These are phyloP conservation scores for Eupeodes luniger DNA, from an alignment of 2,888 invertebrate species.

Conservation along the genomic window DNA sequence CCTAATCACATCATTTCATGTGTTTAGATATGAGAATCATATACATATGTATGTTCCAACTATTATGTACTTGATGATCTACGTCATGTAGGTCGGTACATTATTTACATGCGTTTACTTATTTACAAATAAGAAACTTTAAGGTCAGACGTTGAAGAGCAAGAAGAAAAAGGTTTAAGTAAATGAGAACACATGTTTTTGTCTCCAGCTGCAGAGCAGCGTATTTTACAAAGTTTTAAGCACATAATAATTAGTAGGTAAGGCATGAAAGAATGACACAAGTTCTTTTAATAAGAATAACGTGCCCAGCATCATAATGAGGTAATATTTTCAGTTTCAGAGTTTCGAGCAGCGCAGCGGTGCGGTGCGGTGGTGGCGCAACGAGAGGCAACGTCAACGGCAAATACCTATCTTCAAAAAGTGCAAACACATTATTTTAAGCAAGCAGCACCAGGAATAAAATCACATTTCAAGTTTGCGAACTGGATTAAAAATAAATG, in stretches of 20 bases:
- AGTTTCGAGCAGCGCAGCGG: not conserved
- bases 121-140: constrained; percentile 5
- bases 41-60: not conserved
- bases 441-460: constrained; percentile 55
- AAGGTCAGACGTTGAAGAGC: constrained; percentile 11
- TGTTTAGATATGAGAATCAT: not conserved
- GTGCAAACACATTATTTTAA: constrained; percentile 61
- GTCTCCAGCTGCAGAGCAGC: not conserved
- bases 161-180: not conserved
- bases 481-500: constrained; percentile 72
- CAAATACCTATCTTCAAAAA: constrained; percentile 54
- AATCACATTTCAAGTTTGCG: constrained; percentile 65
- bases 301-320: constrained; percentile 71
- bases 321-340: constrained; percentile 40
- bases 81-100: not conserved
- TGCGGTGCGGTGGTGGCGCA: not conserved
- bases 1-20: constrained; percentile 6
- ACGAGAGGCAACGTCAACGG: constrained; percentile 4
- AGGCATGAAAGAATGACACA: constrained; percentile 56
- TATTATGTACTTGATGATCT: not conserved
- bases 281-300: constrained; percentile 48
- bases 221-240: constrained; percentile 46
- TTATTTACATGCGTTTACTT: not conserved
- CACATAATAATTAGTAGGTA: constrained; percentile 65
- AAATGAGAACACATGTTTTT: constrained; percentile 46